Evolutionary conservation across 2,113 vertebrate species (phyloP), one percentile per base, ranked within the genome.

Genomic region (Corvus moneduloides): DNA sequence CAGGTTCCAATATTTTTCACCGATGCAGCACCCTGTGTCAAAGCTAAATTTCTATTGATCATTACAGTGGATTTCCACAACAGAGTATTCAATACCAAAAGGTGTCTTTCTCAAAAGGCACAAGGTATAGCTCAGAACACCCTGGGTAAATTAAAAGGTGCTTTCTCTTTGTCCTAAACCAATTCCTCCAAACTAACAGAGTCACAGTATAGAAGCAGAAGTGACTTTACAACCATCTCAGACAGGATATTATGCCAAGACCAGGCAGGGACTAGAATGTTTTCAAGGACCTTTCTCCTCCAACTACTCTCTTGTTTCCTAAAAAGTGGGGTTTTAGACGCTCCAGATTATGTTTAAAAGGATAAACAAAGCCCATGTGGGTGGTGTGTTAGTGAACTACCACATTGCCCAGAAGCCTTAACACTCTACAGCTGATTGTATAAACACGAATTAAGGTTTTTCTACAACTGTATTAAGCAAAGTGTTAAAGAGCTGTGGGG

Each of bases 361-460:
- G 27, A 89, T 71, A 96, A 95, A 92, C 68, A 67, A 68, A 90
- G 48, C 52, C 56, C 52, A 78, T 44, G 72, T 48, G 92, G 76
- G 76, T 41, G 66, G 39, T 24, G 13, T 62, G 41, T 58, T 79
- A 82, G 75, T 63, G 79, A 96, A 81, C 79, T 37, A 78, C 80
- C 76, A 78, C 33, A 75, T 63, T 92, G 55, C 72, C 72, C 16
- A 2, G 44, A 96, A 95, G 54, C 68, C 87, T 90, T 93, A 84
- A 66, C 58, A 58, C n/a, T 55, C 79, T 68, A 88, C 28, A 78
- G 68, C 64, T 96, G 85, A 90, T 68, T 92, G 85, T 93, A 95
- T 89, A 95, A 96, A 96, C 80, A 95, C 49, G 76, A 96, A 97
- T 97, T 95, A 96, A 94, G 83, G 68, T 80, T 95, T 82, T 95